These are phyloP conservation scores for Echeneis naucrates DNA, from an alignment of 2,797 vertebrate species.

Conservation along the genomic window DNA sequence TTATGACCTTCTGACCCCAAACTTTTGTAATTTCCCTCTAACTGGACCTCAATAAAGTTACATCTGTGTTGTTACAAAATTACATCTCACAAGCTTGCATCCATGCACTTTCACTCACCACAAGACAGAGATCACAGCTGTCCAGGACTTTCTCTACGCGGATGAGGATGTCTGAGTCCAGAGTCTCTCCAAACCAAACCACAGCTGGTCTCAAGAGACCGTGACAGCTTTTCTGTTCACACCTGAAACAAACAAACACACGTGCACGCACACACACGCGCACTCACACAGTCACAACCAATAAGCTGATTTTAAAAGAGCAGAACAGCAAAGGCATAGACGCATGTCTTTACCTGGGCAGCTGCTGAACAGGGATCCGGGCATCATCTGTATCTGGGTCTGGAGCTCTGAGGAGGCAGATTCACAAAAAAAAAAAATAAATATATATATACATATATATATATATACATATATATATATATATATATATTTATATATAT, in stretches of 20 bases:
- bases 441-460: no score
- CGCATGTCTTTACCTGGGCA: slow-evolving; percentile 87
- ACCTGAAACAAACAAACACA: slow-evolving; percentile 80
- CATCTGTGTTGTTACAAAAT: no score
- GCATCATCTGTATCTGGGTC: slow-evolving; percentile 88
- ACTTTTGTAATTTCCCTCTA: no score
- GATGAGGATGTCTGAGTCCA: slow-evolving; percentile 88
- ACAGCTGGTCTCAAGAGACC: slow-evolving; percentile 94
- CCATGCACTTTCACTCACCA: slow-evolving; percentile 82
- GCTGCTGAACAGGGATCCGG: slow-evolving; percentile 86
- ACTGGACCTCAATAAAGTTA: no score
- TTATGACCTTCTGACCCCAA: no score
- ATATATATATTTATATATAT: no score
- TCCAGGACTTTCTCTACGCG: slow-evolving; percentile 89
- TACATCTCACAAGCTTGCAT: no score
- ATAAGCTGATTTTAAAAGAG: slow-evolving; percentile 13
- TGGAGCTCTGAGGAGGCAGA: slow-evolving; percentile 85
- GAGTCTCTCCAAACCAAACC: slow-evolving; percentile 96
- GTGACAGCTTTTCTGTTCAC: slow-evolving; percentile 85
- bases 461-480: no score
- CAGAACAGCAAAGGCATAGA: background rate
- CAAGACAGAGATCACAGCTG: slow-evolving; percentile 93
- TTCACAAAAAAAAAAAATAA: background rate
- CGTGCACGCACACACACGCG: slow-evolving; percentile 1
- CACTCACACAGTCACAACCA: slow-evolving; percentile 28